Evolutionary conservation across 2,888 invertebrate genomes (phyloP).

Genomic region (Tachina lurida): DNA sequence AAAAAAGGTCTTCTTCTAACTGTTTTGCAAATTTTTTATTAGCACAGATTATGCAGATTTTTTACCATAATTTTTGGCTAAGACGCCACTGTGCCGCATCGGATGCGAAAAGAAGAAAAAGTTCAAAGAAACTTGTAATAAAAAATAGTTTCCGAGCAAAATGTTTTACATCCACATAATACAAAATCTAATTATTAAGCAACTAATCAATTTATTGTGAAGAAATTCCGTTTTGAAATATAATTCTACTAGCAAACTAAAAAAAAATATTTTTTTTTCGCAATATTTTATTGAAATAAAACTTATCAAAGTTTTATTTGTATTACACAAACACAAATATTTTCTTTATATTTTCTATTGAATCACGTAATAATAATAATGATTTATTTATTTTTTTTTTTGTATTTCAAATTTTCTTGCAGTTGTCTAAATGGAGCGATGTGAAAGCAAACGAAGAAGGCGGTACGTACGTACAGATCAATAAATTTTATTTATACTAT

Average conservation of each 20-base stretch:
- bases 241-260: neutral
- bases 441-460: slow-evolving; percentile 80
- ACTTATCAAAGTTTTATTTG: neutral
- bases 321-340: neutral
- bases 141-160: neutral
- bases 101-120: neutral
- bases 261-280: neutral
- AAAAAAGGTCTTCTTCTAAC: no score
- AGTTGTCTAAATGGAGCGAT: slow-evolving; percentile 90
- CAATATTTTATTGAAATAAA: neutral
- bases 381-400: slow-evolving; percentile 20
- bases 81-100: neutral
- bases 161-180: neutral
- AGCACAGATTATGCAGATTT: no score
- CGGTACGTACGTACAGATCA: slow-evolving; percentile 77
- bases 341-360: slow-evolving; percentile 8
- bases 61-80: no score
- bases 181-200: neutral
- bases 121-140: neutral
- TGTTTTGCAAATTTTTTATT: no score
- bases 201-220: neutral
- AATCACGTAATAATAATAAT: slow-evolving; percentile 16
- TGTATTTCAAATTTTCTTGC: slow-evolving; percentile 84
- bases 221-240: neutral
- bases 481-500: slow-evolving; percentile 47